A percentile compares a stretch with the other conserved stretches of the same genome.
Evolutionary conservation across 2,113 vertebrate species (phyloP).

Genomic region (Myrmecobius fasciatus): DNA sequence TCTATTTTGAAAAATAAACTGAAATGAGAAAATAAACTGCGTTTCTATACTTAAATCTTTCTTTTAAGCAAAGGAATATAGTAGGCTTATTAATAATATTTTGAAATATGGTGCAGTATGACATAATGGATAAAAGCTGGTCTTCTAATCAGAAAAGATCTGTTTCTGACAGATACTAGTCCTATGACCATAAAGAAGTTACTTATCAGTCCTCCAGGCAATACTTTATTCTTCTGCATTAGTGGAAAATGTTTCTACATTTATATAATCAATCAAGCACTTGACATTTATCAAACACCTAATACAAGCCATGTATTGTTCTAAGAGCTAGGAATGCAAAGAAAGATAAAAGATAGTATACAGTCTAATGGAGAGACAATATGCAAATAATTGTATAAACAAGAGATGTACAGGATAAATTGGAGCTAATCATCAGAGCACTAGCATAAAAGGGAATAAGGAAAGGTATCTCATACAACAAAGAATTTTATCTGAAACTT

Average conservation of each 20-base stretch:
- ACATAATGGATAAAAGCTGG: neutral
- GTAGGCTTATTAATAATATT: constrained; percentile 52
- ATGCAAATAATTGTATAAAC: neutral
- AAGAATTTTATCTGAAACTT: neutral
- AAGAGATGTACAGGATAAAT: neutral
- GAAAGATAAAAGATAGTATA: neutral
- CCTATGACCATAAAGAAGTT: neutral
- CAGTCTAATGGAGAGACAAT: neutral
- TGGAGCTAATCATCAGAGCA: neutral
- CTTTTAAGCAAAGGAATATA: constrained; percentile 69
- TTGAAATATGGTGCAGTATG: constrained; percentile 44
- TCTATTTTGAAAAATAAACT: constrained; percentile 73
- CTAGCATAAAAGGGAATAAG: neutral
- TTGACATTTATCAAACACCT: neutral
- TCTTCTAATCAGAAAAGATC: neutral
- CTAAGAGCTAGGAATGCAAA: neutral
- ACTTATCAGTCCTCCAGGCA: neutral
- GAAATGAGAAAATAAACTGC: constrained; percentile 71
- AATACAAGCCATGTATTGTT: neutral
- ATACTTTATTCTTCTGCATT: neutral
- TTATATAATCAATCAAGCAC: neutral
- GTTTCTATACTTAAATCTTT: constrained; percentile 77
- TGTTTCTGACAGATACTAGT: neutral
- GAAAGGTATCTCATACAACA: neutral
- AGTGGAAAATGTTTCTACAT: neutral